Evolutionary conservation across 1,140 invertebrate genomes (phyloP), one percentile per base, ranked within the genome.

Genomic region (Drosophila sproati): DNA sequence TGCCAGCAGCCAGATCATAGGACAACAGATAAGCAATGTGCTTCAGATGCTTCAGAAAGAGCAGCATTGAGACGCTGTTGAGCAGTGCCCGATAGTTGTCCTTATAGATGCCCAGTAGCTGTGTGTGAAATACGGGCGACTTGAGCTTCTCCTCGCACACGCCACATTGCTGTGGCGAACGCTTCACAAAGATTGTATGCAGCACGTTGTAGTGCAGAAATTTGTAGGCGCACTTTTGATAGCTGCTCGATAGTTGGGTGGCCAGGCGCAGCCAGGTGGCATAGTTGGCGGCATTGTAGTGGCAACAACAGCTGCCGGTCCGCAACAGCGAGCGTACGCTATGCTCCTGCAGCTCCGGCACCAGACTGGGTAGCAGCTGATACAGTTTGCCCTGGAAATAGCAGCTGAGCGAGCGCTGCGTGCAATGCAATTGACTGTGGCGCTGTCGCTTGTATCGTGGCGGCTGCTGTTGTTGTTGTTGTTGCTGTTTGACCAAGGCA

Each of bases 221-320:
- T 32, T 92, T 92, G 28, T 92, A 92, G 32, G 80, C 77, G 10
- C 73, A 90, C 48, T 91, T 92, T n/a, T 90, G 91, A 63, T 87
- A 91, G 10, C 78, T 74, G 35, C 71, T 70, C 2, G 68, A 57
- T 1, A 91, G 54, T 8, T 57, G 71, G 0, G 68, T 71, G 20
- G 81, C 77, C n/a, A 87, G 34, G 7, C 69, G 67, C 4, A 92
- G 60, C 28, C 82, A 92, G 6, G 63, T 80, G 29, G 69, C 59
- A 59, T 77, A 87, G 34, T 87, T 90, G 6, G 12, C 5, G 1
- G 73, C 51, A 20, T 77, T 92, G 37, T 92, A 92, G 52, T 91
- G 91, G 10, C 91, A 92, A 50, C 91, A 92, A 50, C 91, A 92
- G 61, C 86, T 80, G 4, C 91, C 91, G 0, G 73, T 75, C 10